Conservation (phyloP, 2,797 vertebrate species). For the Silurus lanzhouensis region DNA sequence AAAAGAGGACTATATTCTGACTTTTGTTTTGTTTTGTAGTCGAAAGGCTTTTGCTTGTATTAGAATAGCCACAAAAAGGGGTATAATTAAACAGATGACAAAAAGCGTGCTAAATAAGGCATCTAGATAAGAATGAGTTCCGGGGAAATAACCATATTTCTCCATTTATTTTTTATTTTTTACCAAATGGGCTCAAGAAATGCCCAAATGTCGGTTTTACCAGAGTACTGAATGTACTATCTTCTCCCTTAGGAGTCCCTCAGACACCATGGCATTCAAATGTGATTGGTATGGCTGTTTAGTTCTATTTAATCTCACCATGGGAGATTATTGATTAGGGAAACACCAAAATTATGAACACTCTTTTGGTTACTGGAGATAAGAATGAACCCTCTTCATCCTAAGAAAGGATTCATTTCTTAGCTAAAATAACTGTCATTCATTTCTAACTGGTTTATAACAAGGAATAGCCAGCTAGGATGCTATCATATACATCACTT, state of each 20-base stretch:
- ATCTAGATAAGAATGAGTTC: neutral
- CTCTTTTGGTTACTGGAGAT: neutral
- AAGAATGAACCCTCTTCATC: no score
- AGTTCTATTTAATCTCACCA: neutral
- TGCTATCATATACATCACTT: no score
- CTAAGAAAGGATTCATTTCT: neutral
- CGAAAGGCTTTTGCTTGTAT: neutral
- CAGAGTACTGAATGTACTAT: neutral
- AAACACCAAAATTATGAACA: neutral
- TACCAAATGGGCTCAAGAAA: neutral
- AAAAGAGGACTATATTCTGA: conserved; percentile 51
- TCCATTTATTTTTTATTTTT: neutral
- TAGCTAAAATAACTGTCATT: no score
- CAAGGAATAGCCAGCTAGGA: no score
- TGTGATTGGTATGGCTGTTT: neutral
- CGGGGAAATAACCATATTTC: neutral
- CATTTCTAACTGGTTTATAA: no score
- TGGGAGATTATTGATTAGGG: neutral
- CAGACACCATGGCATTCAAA: conserved; percentile 54
- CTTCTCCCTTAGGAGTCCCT: neutral
- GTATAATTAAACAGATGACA: neutral
- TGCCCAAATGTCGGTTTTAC: neutral
- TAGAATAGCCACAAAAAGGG: neutral
- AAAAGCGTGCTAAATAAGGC: neutral
- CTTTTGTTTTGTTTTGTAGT: conserved; percentile 36